Conservation (phyloP, 2,888 invertebrate species). For the Brachynemurus nebulosus region DNA sequence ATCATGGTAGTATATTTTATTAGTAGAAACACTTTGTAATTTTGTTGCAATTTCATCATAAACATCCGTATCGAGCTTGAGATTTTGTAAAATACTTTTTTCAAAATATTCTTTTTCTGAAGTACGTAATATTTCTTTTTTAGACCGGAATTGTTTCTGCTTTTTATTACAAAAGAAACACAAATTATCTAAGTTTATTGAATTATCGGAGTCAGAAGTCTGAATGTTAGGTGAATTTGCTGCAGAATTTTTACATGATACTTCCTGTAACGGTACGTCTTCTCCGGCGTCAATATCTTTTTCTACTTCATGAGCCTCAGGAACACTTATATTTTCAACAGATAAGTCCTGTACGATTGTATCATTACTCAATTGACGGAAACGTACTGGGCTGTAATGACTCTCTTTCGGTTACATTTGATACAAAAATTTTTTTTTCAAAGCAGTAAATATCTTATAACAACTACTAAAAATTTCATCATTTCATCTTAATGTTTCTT, state of each 20-base stretch:
- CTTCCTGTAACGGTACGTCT: background rate
- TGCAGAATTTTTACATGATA: background rate
- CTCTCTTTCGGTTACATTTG: background rate
- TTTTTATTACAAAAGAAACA: constrained; percentile 7
- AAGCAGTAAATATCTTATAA: background rate
- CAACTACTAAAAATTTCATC: constrained; percentile 3
- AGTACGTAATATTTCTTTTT: constrained; percentile 7
- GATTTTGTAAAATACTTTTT: background rate
- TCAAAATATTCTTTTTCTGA: constrained; percentile 2
- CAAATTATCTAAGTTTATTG: constrained; percentile 3
- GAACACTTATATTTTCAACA: background rate
- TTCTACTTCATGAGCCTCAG: constrained; percentile 3
- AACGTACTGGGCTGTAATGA: background rate
- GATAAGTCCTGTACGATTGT: background rate
- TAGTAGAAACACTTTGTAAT: constrained; percentile 2
- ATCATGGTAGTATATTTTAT: background rate
- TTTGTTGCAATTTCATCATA: constrained; percentile 1
- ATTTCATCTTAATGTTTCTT: constrained; percentile 10
- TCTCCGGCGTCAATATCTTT: background rate
- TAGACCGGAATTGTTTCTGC: constrained; percentile 4
- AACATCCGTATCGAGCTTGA: constrained; percentile 5
- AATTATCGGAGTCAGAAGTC: constrained; percentile 4
- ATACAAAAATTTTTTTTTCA: constrained; percentile 1
- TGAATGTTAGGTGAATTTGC: constrained; percentile 3
- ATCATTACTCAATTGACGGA: too few relatives aligned